Evolutionary conservation across 2,797 vertebrate genomes (phyloP), one percentile per base, ranked within the genome.

Genomic region (Enteromius mattozi): DNA sequence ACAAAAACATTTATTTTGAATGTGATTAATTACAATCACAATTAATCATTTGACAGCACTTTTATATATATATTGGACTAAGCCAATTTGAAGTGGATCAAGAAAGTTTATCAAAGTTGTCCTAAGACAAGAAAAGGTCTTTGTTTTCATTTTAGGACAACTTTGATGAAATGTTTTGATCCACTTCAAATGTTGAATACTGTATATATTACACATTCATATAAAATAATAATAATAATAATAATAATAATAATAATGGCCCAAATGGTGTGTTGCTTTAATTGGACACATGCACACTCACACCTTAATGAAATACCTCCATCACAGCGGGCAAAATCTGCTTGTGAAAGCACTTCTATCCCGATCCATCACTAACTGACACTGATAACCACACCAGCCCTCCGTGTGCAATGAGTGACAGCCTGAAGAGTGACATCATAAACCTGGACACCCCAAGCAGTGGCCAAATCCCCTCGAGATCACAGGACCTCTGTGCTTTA

Each of bases 401-500:
- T 14, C 33, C 19, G 4, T 80, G 42, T 66, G 37, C 51, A 59
- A 80, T 37, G 61, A 83, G 24, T 84, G 85, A 79, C 80, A 76
- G 10, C 66, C 68, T 66, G 82, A 83, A 70, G 78, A 72, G 77
- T 81, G 80, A 81, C 65, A 19, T 72, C 68, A 78, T 81, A 75
- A 87, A 86, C 87, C 76, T 85, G 86, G 86, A 80, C 83, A 86
- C 76, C 40, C 24, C 51, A 30, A 86, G 83, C 21, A 6, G 66
- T 30, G 24, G 78, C 71, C 78, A 83, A 80, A 77, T 87, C 81
- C 80, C 81, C 37, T 70, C 12, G 37, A 74, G 86, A 87, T 90
- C 87, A 85, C 81, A 92, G 82, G 89, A 75, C 87, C 89, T 92
- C 88, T 84, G 89, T 54, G 68, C 79, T 83, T 86, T 82, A 94